Evolutionary conservation across 2,888 invertebrate species (phyloP), one percentile per base, ranked within the genome.

Genomic region (Dysmachus trigonus): DNA sequence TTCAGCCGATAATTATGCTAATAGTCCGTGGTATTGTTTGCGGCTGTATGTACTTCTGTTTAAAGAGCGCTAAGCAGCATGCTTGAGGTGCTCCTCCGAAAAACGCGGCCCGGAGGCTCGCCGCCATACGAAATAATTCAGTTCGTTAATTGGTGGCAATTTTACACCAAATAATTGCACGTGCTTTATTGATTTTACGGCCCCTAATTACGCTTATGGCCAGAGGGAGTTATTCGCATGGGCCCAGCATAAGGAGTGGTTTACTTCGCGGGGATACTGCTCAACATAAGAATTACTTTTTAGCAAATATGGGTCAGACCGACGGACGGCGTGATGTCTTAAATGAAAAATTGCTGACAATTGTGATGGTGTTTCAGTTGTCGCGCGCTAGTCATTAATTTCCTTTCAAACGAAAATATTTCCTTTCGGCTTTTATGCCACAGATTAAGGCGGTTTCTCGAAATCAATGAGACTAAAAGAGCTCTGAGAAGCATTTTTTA

Each of bases 111-210:
- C 22, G 2, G 27, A 22, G n/a, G 13, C 51, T 8, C 22, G 15
- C 31, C 3, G 27, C 27, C 10, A 22, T 51, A 15, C 27, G 47
- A 41, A 33, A 79, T 79, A 79, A 79, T 79, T 79, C 51, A 79
- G 30, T 15, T 1, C 47, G 79, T 51, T 79, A 79, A 79, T 79
- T 79, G 79, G 47, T 51, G 38, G 79, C 51, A 79, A 79, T 79
- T 79, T 79, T 79, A 79, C 79, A 79, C 79, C 79, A 79, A 79
- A 79, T 51, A 15, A 79, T 79, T 79, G 79, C 79, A 47, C 51
- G 79, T 79, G 51, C n/a, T 51, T 27, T 79, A 79, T 79, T 47
- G 79, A 79, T 47, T 79, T 47, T 41, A 38, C 13, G 27, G 79
- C 27, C 62, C 27, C 62, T 62, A 62, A 62, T 62, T 62, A 62